phyloP scores from a whole-genome alignment of 2,888 invertebrate species.

The Brachyptera putata region DNA sequence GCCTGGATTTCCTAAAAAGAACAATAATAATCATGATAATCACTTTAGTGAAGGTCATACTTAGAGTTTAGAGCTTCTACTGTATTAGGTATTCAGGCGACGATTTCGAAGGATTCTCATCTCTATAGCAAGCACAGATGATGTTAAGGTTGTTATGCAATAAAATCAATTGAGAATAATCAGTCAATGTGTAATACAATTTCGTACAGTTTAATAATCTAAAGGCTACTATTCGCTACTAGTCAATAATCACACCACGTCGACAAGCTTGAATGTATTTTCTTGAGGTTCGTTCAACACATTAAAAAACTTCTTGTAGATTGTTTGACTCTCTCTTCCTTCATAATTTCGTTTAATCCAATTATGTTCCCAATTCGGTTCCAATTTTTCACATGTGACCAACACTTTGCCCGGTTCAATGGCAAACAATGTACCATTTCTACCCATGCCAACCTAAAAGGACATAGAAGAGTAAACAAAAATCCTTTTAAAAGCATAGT shows the following conservation, averaged over 20 bases:
- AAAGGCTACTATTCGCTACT: no score
- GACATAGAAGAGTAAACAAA: constrained; percentile 10
- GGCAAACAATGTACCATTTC: constrained; percentile 75
- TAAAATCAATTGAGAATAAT: no score
- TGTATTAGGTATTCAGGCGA: no score
- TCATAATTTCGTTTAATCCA: constrained; percentile 66
- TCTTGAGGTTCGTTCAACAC: constrained; percentile 75
- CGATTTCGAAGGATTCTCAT: no score
- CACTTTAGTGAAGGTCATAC: no score
- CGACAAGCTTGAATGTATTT: constrained; percentile 67
- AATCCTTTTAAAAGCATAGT: background rate
- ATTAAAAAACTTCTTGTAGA: constrained; percentile 83
- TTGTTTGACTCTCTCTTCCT: constrained; percentile 58
- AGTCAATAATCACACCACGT: background rate
- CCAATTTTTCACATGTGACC: constrained; percentile 75
- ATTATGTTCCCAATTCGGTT: constrained; percentile 72
- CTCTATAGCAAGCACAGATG: no score
- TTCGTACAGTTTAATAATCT: no score
- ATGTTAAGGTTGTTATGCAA: no score
- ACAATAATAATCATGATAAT: no score
- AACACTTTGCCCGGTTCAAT: constrained; percentile 72
- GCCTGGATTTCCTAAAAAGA: no score
- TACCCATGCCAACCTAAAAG: constrained; percentile 75
- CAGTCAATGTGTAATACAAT: no score
- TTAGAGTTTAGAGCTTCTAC: no score